These are phyloP conservation scores for Coelopa pilipes DNA, from an alignment of 2,888 invertebrate genomes.

Conservation along the genomic window DNA sequence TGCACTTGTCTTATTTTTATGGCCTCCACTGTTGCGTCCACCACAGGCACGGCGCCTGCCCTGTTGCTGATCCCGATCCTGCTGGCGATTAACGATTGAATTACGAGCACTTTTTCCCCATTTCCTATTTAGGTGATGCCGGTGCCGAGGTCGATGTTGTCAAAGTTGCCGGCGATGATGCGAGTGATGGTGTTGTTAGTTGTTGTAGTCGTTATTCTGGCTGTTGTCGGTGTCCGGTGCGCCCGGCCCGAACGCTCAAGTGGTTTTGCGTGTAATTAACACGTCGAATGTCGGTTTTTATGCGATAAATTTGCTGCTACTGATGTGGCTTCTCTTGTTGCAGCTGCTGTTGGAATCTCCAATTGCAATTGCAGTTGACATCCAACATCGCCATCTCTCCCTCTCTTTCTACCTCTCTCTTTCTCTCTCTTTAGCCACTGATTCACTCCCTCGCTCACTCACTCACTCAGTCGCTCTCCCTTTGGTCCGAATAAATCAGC, in stretches of 20 bases:
- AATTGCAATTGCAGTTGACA: slow-evolving; percentile 2
- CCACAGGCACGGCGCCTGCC: not conserved
- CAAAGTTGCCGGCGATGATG: too few relatives aligned
- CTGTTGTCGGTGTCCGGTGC: slow-evolving; percentile 42
- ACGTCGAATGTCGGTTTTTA: slow-evolving; percentile 42
- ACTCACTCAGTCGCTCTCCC: too few relatives aligned
- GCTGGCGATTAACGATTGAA: slow-evolving; percentile 17
- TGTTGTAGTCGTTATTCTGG: slow-evolving; percentile 36
- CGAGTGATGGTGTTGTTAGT: not conserved
- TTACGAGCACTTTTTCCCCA: not conserved
- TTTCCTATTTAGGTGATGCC: not conserved
- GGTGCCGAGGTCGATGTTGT: not conserved
- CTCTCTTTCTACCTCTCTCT: too few relatives aligned
- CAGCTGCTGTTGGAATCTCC: not conserved
- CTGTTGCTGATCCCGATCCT: not conserved
- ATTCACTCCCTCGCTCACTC: too few relatives aligned
- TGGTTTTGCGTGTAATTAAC: slow-evolving; percentile 46
- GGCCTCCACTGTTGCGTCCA: slow-evolving; percentile 1
- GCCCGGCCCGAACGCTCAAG: slow-evolving; percentile 39
- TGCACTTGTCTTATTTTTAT: slow-evolving; percentile 1
- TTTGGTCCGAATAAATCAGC: too few relatives aligned
- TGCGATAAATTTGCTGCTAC: slow-evolving; percentile 35
- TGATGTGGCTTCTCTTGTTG: too few relatives aligned
- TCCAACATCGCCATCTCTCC: not conserved
- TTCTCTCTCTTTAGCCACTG: too few relatives aligned